These are phyloP conservation scores for Hozukius guyotensis DNA, from an alignment of 2,797 vertebrate species.

Conservation along the genomic window DNA sequence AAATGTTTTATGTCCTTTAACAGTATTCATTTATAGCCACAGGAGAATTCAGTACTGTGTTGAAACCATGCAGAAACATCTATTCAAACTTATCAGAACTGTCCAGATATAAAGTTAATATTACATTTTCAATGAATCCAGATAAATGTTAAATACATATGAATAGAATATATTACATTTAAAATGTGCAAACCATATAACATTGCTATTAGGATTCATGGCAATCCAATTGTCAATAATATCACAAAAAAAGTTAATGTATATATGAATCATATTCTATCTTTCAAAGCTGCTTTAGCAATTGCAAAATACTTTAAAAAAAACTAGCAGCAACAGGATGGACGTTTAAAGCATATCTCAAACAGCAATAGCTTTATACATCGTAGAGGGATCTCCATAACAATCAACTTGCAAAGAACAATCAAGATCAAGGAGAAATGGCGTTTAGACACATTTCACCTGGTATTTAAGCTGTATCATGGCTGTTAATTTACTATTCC, in stretches of 20 bases:
- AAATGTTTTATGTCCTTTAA: not conserved
- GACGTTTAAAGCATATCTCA: not conserved
- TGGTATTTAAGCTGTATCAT: not conserved
- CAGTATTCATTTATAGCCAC: not conserved
- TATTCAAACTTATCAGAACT: not conserved
- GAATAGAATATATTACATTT: not conserved
- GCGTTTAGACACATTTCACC: not conserved
- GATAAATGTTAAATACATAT: not conserved
- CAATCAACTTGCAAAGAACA: not conserved
- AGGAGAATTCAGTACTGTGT: not conserved
- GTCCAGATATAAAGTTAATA: not conserved
- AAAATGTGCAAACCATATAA: slow-evolving; percentile 14
- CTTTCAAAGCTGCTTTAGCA: not conserved
- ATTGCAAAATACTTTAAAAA: not conserved
- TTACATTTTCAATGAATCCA: not conserved
- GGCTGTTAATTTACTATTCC: not conserved
- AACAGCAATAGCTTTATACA: not conserved
- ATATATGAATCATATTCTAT: not conserved
- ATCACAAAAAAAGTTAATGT: not conserved
- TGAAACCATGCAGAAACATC: slow-evolving; percentile 4
- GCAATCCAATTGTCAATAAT: not conserved
- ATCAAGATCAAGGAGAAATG: not conserved
- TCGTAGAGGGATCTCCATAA: not conserved
- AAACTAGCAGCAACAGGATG: not conserved
- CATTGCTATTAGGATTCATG: not conserved